Evolutionary conservation across 2,888 invertebrate species (phyloP), one percentile per base, ranked within the genome.

Genomic region (Lepidochrysops patricia): DNA sequence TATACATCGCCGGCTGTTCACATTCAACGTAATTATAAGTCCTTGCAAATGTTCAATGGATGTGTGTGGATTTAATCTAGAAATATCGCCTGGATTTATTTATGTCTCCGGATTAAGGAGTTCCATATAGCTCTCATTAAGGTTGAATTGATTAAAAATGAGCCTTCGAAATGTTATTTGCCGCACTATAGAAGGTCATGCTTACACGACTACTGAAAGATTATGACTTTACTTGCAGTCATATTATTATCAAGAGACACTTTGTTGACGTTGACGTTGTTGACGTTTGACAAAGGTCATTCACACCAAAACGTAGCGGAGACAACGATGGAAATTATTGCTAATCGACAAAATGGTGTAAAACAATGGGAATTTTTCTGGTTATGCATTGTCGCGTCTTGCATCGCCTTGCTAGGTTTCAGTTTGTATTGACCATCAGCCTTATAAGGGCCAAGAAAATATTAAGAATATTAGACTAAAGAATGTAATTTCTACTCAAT

Each of bases 81-180:
- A 88, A 87, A 88, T 88, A 88, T 88, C 86, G 88, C 82, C 77
- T 78, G 83, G 80, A 79, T 81, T 82, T 88, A 88, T 88, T 88
- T 87, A 88, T 87, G 79, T 73, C 81, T 77, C 74, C 75, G 84
- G 84, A 85, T 85, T 84, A 81, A 82, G 81, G 81, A 79, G 76
- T 79, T 84, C 82, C 81, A 84, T 86, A 82, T 77, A 77, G 76
- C 76, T 74, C 86, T 88, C 85, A 88, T 88, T 88, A 88, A 83
- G 74, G 74, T 68, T 77, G 82, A 84, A 83, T 84, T 83, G 84
- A 85, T 85, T 84, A 66, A 65, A 65, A 61, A 62, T 66, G 60
- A 63, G 58, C 64, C 62, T 62, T 62, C n/a, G 15, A 27, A 27
- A 13, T 50, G n/a, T 23, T 19, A 29, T 29, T 19, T 43, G 43